phyloP scores from a whole-genome alignment of 1,140 invertebrate species.

The Zophobas morio region DNA sequence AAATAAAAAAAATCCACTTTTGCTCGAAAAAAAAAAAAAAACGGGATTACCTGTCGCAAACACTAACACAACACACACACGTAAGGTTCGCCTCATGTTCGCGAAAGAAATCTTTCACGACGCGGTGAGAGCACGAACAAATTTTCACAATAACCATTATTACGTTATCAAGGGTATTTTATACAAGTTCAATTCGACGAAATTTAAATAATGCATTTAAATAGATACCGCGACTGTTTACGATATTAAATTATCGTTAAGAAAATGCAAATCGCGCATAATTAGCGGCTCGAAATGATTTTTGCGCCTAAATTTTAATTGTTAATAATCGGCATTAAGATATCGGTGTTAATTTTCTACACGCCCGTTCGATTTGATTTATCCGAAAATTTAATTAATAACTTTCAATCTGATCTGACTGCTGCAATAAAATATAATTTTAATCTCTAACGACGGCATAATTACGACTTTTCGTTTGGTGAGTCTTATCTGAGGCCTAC shows the following conservation, averaged over 20 bases:
- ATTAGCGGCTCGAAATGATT: conserved; percentile 22
- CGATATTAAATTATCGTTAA: conserved; percentile 20
- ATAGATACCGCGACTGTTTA: not conserved
- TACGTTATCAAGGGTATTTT: conserved; percentile 28
- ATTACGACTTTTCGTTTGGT: conserved; percentile 11
- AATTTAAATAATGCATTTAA: conserved; percentile 20
- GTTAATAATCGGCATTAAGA: conserved; percentile 12
- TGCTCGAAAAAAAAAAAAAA: not conserved
- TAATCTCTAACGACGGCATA: conserved; percentile 7
- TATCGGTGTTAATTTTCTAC: conserved; percentile 15
- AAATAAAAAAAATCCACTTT: conserved; percentile 5
- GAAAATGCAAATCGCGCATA: conserved; percentile 15
- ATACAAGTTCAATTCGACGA: not conserved
- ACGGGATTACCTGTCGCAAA: not conserved
- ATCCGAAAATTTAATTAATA: conserved; percentile 5
- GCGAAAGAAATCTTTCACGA: conserved; percentile 21
- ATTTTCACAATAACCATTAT: conserved; percentile 14
- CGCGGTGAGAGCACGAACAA: conserved; percentile 17
- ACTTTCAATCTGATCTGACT: not conserved
- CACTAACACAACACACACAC: conserved; percentile 1
- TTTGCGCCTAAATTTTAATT: conserved; percentile 25
- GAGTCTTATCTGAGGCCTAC: not conserved
- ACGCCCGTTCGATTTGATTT: conserved; percentile 1
- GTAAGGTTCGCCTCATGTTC: not conserved
- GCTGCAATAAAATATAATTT: conserved; percentile 6